A percentile compares a stretch with the other conserved stretches of the same genome.
Evolutionary conservation across 2,113 vertebrate species (phyloP).

Genomic region (Eurystomus gularis): DNA sequence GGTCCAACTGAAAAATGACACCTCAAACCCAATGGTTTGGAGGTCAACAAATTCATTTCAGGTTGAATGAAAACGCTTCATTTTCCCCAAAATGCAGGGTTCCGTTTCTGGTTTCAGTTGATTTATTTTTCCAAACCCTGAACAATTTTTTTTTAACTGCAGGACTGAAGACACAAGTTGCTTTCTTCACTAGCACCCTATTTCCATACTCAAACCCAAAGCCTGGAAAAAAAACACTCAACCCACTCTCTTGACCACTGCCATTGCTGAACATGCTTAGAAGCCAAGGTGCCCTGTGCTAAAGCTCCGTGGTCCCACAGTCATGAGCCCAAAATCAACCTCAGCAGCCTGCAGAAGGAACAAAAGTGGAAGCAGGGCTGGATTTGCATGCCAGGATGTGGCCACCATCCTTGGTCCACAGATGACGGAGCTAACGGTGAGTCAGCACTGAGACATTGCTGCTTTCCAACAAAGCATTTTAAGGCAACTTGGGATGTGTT

Average conservation of each 20-base stretch:
- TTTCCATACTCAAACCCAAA: background rate
- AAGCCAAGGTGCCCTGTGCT: background rate
- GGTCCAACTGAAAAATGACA: background rate
- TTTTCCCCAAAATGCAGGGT: background rate
- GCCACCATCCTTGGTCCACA: background rate
- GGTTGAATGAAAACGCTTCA: background rate
- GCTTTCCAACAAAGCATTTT: background rate
- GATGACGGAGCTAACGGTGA: rapidly evolving
- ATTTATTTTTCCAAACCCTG: rapidly evolving
- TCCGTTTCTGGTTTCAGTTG: background rate
- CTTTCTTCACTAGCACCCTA: background rate
- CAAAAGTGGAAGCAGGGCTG: background rate
- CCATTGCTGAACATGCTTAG: rapidly evolving
- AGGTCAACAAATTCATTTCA: background rate
- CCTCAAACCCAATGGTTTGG: background rate
- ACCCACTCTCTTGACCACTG: background rate
- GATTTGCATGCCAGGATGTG: background rate
- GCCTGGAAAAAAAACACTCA: background rate
- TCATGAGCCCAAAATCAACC: rapidly evolving
- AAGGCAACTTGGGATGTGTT: background rate
- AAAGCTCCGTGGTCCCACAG: background rate
- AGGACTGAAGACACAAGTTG: background rate
- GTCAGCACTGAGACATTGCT: background rate
- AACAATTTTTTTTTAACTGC: background rate
- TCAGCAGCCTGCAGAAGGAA: background rate